Evolutionary conservation across 2,113 vertebrate species (phyloP), one percentile per base, ranked within the genome.

Genomic region (Gobiocypris rarus): DNA sequence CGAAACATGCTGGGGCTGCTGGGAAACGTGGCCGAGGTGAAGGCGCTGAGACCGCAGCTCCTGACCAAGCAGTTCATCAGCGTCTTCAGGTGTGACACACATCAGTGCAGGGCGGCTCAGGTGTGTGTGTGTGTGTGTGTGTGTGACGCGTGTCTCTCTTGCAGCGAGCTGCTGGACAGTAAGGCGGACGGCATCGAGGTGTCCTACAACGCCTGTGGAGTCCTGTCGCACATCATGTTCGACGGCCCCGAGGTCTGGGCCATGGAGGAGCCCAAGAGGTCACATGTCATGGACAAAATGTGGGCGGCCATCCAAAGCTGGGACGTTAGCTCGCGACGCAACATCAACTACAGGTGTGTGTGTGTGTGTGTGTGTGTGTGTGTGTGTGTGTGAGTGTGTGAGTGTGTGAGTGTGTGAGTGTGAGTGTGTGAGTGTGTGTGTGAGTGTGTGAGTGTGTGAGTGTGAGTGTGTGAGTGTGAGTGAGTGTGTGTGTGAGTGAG

Each of bases 161-260:
- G 28, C 91, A 99, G 98, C 92, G 96, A 97, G 83, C 93, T 99
- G 84, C 92, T 99, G 90, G 97, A 97, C 90, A 99, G 98, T 85
- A 98, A 99, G 90, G 97, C 98, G 0, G 98, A 99, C 0, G 98
- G 98, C 38, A 99, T 99, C 4, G 98, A 99, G 89, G 98, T 99
- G 4, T 99, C 98, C 0, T 99, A 99, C 86, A 99, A 99, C 0
- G 98, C 98, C 3, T 99, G 98, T 0, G 98, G 98, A 0, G 98
- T 99, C 45, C 96, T 99, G 11, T 98, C 98, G 7, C 98, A 99
- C 92, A 97, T 99, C 91, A 97, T 99, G 96, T 98, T 97, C 1
- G 98, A 99, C 3, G 98, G 98, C 5, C 95, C 96, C 0, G 95
- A 96, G 34, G 96, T 94, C 56, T 99, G 98, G 98, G 90, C 89